phyloP scores from a whole-genome alignment of 2,888 invertebrate genomes.

The Ormyrus labotus region DNA sequence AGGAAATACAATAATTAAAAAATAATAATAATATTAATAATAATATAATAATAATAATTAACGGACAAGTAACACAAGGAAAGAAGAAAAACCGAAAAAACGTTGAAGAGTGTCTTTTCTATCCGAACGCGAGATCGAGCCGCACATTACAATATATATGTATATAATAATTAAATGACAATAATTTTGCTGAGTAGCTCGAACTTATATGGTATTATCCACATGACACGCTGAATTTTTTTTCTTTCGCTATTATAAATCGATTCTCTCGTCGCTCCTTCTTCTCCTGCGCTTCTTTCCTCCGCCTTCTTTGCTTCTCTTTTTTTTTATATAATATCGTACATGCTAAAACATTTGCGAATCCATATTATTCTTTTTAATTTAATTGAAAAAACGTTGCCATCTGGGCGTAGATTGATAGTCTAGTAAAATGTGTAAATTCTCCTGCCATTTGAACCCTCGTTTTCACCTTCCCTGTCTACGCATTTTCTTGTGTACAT shows the following conservation, averaged over 20 bases:
- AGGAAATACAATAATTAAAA: slow-evolving; percentile 47
- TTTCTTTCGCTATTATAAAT: slow-evolving; percentile 49
- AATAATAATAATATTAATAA: slow-evolving; percentile 49
- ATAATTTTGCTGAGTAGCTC: slow-evolving; percentile 54
- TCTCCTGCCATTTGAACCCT: slow-evolving; percentile 51
- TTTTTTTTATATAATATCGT: slow-evolving; percentile 67
- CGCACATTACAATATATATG: slow-evolving; percentile 53
- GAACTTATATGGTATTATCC: slow-evolving; percentile 49
- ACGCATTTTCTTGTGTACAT: slow-evolving; percentile 11
- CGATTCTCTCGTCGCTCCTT: slow-evolving; percentile 49
- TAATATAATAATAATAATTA: slow-evolving; percentile 52
- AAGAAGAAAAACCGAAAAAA: slow-evolving; percentile 52
- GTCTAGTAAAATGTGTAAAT: slow-evolving; percentile 52
- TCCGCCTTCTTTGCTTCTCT: slow-evolving; percentile 17
- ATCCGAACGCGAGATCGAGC: slow-evolving; percentile 51
- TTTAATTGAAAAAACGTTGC: slow-evolving; percentile 66
- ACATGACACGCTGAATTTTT: slow-evolving; percentile 56
- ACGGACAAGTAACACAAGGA: slow-evolving; percentile 57
- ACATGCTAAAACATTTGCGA: slow-evolving; percentile 72
- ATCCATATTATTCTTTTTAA: slow-evolving; percentile 64
- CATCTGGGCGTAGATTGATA: slow-evolving; percentile 67
- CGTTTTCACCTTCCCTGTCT: slow-evolving; percentile 46
- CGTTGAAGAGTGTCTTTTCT: slow-evolving; percentile 53
- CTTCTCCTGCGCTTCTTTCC: slow-evolving; percentile 65
- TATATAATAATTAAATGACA: slow-evolving; percentile 57